Evolutionary conservation across 2,113 vertebrate genomes (phyloP).

Genomic region (Hepsetus odoe): DNA sequence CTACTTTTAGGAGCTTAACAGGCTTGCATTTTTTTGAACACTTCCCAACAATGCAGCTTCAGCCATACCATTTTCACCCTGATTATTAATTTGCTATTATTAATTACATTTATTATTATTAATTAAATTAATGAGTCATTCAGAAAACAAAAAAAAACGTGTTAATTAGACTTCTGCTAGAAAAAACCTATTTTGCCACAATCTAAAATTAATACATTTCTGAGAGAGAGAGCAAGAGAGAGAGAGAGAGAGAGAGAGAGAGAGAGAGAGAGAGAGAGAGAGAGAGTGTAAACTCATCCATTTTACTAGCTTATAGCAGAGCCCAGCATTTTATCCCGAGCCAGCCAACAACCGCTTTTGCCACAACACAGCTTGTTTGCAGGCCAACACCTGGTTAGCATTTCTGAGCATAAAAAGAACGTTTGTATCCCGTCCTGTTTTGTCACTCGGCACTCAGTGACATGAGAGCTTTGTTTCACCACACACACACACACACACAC

Average conservation of each 20-base stretch:
- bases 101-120: too few species aligned
- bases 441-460: slow-evolving; percentile 31
- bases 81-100: too few species aligned
- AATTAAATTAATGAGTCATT: too few species aligned
- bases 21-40: too few species aligned
- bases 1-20: too few species aligned
- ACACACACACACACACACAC: slow-evolving; percentile 41
- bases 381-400: slow-evolving; percentile 69
- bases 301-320: slow-evolving; percentile 23
- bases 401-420: slow-evolving; percentile 53
- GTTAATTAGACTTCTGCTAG: too few species aligned
- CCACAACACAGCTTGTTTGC: slow-evolving; percentile 68
- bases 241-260: too few species aligned
- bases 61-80: too few species aligned
- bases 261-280: slow-evolving; percentile 15
- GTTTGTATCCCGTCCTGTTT: slow-evolving; percentile 49
- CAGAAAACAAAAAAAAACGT: too few species aligned
- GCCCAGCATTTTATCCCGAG: slow-evolving; percentile 28
- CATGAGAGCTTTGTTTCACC: slow-evolving; percentile 30
- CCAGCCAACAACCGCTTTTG: slow-evolving; percentile 62
- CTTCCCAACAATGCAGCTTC: too few species aligned
- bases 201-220: neutral
- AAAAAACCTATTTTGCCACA: too few species aligned
- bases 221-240: too few species aligned
- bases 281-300: neutral